Percentiles rank a stretch among this genome's conserved stretches.
phyloP scores from a whole-genome alignment of 2,888 invertebrate species.

The Apodemia mormo region DNA sequence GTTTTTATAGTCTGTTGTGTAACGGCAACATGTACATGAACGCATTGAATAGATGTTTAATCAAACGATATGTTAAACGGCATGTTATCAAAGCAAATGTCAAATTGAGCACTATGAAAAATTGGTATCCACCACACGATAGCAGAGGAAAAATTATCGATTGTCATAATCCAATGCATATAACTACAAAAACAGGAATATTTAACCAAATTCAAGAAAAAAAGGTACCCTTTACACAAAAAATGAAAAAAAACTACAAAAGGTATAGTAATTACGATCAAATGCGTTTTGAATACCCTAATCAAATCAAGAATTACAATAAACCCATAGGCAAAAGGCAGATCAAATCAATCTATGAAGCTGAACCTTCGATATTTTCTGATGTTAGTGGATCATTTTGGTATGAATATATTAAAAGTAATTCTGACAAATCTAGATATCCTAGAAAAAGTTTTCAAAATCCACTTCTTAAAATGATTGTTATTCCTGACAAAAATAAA shows the following conservation, averaged over 20 bases:
- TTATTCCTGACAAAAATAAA: conserved; percentile 1
- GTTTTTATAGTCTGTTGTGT: neutral
- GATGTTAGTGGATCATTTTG: conserved; percentile 50
- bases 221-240: neutral
- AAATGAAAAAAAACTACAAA: neutral
- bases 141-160: too few relatives aligned
- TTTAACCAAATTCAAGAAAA: too few relatives aligned
- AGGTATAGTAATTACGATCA: neutral
- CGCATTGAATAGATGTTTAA: neutral
- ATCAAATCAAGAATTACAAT: neutral
- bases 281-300: neutral
- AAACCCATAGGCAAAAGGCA: neutral
- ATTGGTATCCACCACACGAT: too few relatives aligned
- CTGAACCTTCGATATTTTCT: conserved; percentile 45
- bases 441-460: conserved; percentile 5
- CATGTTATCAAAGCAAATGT: too few relatives aligned
- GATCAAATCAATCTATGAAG: conserved; percentile 33
- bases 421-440: conserved; percentile 32
- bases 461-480: neutral
- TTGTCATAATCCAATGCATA: too few relatives aligned
- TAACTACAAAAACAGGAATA: too few relatives aligned
- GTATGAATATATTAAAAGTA: conserved; percentile 47
- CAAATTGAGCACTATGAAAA: too few relatives aligned
- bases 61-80: neutral
- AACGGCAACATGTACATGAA: neutral